Base-by-base conservation (phyloP, 2,113 vertebrate genomes). In the Toxotes jaculatrix region DNA sequence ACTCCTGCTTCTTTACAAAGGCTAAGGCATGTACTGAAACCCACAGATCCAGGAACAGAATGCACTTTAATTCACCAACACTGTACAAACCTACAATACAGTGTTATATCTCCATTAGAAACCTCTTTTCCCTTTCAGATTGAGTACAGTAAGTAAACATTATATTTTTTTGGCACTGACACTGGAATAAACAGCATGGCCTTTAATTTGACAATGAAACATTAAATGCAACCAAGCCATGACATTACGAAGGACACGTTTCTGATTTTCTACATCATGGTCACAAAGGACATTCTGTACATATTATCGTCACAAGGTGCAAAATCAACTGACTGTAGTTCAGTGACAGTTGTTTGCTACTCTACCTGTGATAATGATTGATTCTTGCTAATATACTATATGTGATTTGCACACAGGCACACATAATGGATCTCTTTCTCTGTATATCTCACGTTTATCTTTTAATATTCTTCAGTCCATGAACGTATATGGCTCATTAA, bases 91-190 rank as follows among this genome's bases (percentile, higher is more conserved):
- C 45, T 38, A 77, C 53, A 42, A 13, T 21, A 19, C 14, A 53
- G 42, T 34, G 1, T 75, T 64, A 7, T n/a, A 40, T 82, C 62
- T 71, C 17, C 13, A 32, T 76, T 59, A 69, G 38, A 79, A 82
- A 77, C 34, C 38, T 17, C 31, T 80, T 61, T 75, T 49, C 31
- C 19, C 51, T 64, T 78, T 76, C 19, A 60, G 42, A 51, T 70
- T 40, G 1, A 36, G 60, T 59, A 77, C 7, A 80, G 31, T 8
- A 75, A 75, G 80, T 76, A 70, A 77, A 87, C 61, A 40, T 71
- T 36, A 67, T 34, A 63, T 72, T 61, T 38, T 27, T 76, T 87
- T 88, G 85, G 70, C 89, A 89, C 83, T 34, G 66, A 86, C 81
- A 88, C 27, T 47, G 21, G 45, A 68, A 86, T 57, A 84, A 77